Percentiles rank a stretch among this genome's conserved stretches.
phyloP scores from a whole-genome alignment of 2,888 invertebrate genomes.

The Opisthograptis luteolata region DNA sequence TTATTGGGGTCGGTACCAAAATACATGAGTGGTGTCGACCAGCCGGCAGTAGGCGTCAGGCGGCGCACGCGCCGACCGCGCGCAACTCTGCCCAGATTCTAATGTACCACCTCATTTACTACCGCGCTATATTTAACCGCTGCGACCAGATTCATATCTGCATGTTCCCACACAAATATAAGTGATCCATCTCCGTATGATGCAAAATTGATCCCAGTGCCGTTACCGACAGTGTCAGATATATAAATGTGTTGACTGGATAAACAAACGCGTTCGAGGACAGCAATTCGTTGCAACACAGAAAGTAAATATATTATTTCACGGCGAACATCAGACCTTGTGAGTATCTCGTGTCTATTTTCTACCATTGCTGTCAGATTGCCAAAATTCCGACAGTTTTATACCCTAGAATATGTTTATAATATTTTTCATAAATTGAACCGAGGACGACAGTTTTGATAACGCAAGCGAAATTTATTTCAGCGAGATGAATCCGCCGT shows the following conservation, averaged over 20 bases:
- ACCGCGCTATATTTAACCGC: constrained; percentile 80
- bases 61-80: constrained; percentile 80
- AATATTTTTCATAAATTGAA: constrained; percentile 48
- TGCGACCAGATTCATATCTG: constrained; percentile 76
- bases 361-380: constrained; percentile 72
- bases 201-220: constrained; percentile 66
- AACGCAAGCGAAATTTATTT: constrained; percentile 60
- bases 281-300: constrained; percentile 44
- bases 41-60: constrained; percentile 79
- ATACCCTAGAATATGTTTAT: constrained; percentile 50
- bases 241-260: constrained; percentile 56
- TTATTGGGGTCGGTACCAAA: constrained; percentile 82
- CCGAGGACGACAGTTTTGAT: constrained; percentile 37
- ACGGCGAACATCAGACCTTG: constrained; percentile 59
- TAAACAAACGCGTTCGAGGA: constrained; percentile 50
- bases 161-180: constrained; percentile 73
- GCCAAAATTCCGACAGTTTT: constrained; percentile 65
- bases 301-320: constrained; percentile 68
- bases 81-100: constrained; percentile 64
- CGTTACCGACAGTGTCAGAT: constrained; percentile 51
- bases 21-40: constrained; percentile 73
- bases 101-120: constrained; percentile 73
- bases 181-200: constrained; percentile 67
- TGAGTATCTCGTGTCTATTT: constrained; percentile 75
- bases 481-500: constrained; percentile 88